Conservation (phyloP, 37 sponge, comb jelly and placozoan genomes). For the Cliona cf. orientalis region DNA sequence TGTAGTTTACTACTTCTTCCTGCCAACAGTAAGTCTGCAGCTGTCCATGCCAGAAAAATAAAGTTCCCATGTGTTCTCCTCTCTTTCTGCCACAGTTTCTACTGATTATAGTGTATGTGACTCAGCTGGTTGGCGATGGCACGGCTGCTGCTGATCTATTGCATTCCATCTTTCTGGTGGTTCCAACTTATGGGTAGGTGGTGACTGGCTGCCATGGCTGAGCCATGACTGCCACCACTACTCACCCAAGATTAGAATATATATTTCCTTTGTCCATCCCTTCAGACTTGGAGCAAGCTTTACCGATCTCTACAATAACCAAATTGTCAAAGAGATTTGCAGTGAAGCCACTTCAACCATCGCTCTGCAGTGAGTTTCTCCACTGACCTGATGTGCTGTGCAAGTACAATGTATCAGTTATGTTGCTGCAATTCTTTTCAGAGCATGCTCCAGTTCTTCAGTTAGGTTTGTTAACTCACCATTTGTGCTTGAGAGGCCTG, state of each 20-base stretch:
- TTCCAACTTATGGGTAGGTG: constrained; percentile 66
- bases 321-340: constrained; percentile 31
- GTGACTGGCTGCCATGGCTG: no score
- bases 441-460: neutral
- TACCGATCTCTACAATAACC: constrained; percentile 67
- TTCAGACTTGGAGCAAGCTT: constrained; percentile 48
- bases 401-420: no score
- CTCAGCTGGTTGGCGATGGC: neutral
- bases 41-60: no score
- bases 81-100: constrained; percentile 15
- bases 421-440: no score
- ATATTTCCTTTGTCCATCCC: neutral
- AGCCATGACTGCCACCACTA: no score
- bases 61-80: neutral
- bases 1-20: constrained; percentile 62
- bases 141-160: constrained; percentile 11
- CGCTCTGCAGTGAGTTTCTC: no score
- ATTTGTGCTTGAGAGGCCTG: constrained; percentile 58
- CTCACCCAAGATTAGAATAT: no score
- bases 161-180: constrained; percentile 65
- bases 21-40: constrained; percentile 42
- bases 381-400: no score
- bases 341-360: no score
- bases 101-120: neutral
- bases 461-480: constrained; percentile 37